Conservation (phyloP, 2,797 vertebrate genomes). For the Bovichtus variegatus region DNA sequence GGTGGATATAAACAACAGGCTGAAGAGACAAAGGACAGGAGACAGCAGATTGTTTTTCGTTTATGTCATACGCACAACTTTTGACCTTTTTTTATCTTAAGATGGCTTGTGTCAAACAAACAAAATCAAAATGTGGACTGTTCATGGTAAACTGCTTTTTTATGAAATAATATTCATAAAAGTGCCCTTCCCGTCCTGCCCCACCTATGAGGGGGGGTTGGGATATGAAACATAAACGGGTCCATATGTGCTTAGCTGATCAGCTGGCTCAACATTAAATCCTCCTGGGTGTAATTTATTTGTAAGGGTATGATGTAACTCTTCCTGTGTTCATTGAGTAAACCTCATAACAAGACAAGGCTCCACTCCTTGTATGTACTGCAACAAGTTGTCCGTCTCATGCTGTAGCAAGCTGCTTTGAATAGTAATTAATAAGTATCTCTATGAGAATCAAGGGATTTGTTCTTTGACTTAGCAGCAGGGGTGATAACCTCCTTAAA, state of each 20-base stretch:
- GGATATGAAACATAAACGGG: slow-evolving; percentile 35
- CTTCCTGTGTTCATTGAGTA: slow-evolving; percentile 14
- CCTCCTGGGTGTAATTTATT: slow-evolving; percentile 37
- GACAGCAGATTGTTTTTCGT: slow-evolving; percentile 5
- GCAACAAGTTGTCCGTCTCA: slow-evolving; percentile 7
- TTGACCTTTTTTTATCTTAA: slow-evolving; percentile 5
- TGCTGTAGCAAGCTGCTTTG: slow-evolving; percentile 28
- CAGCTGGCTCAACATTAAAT: slow-evolving; percentile 32
- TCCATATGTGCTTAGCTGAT: slow-evolving; percentile 45
- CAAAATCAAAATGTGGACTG: not conserved
- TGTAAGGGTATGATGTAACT: slow-evolving; percentile 39
- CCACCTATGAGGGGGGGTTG: not conserved
- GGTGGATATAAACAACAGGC: slow-evolving; percentile 35
- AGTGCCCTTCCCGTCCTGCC: not conserved
- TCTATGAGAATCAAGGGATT: slow-evolving; percentile 37
- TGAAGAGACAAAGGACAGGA: slow-evolving; percentile 11
- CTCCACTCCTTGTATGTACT: slow-evolving; percentile 12
- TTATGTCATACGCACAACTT: not conserved
- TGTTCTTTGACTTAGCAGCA: slow-evolving; percentile 17
- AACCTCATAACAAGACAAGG: slow-evolving; percentile 9
- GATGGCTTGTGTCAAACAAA: not conserved
- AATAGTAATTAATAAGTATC: slow-evolving; percentile 25
- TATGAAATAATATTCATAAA: slow-evolving; percentile 19
- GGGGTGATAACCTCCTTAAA: slow-evolving; percentile 15
- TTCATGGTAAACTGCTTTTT: not conserved